Evolutionary conservation across 2,797 vertebrate genomes (phyloP).

Genomic region (Ctenopoma multispine): DNA sequence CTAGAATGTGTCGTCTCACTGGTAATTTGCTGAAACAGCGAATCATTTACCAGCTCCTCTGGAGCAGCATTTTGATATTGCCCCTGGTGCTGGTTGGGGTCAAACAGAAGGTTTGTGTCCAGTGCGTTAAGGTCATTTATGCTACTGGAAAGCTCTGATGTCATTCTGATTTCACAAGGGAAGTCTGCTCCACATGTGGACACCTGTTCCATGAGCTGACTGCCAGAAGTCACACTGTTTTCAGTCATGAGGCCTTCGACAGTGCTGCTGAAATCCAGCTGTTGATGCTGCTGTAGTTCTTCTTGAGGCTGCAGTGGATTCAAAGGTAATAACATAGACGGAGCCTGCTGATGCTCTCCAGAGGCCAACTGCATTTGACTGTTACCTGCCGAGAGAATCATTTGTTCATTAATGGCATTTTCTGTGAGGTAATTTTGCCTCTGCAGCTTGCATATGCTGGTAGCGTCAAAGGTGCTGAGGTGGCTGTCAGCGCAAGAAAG

Average conservation of each 20-base stretch:
- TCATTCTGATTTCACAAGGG: conserved; percentile 92
- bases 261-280: conserved; percentile 91
- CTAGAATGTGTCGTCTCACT: conserved; percentile 91
- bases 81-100: conserved; percentile 94
- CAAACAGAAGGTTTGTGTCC: conserved; percentile 97
- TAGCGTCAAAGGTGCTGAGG: conserved; percentile 86
- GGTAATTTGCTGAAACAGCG: conserved; percentile 96
- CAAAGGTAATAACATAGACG: conserved; percentile 56
- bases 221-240: conserved; percentile 85
- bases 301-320: conserved; percentile 62
- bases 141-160: conserved; percentile 94
- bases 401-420: conserved; percentile 88
- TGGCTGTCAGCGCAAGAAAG: conserved; percentile 88
- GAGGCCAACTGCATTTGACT: conserved; percentile 83
- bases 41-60: conserved; percentile 95
- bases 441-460: conserved; percentile 87
- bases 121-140: conserved; percentile 96
- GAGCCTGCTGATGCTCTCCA: conserved; percentile 76
- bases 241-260: conserved; percentile 92
- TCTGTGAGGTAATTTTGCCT: conserved; percentile 93
- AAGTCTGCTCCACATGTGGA: conserved; percentile 87
- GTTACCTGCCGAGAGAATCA: conserved; percentile 88
- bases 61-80: conserved; percentile 92
- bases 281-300: conserved; percentile 76
- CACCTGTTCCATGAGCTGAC: conserved; percentile 89